Percentiles rank a stretch among this genome's conserved stretches.
phyloP scores from a whole-genome alignment of 2,797 vertebrate genomes.

The Pangasius krempfi region DNA sequence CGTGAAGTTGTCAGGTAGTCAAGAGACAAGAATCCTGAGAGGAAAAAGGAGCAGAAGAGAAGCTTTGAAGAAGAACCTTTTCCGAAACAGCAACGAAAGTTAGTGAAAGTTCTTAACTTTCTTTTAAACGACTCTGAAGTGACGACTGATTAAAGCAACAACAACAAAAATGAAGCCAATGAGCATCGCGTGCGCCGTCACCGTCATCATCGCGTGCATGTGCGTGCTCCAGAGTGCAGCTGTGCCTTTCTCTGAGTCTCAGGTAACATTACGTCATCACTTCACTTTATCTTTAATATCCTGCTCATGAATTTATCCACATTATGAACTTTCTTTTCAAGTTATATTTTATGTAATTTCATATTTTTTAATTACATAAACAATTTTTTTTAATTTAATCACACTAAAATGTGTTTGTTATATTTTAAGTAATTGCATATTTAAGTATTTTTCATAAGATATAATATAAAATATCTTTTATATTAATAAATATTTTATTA shows the following conservation, averaged over 20 bases:
- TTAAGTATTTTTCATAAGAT: background rate
- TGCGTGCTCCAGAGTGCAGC: constrained; percentile 68
- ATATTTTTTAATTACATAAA: background rate
- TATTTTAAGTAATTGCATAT: background rate
- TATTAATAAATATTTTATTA: background rate
- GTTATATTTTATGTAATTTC: background rate
- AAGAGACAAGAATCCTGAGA: background rate
- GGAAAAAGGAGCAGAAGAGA: no score
- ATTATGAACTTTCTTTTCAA: background rate
- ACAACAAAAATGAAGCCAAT: constrained; percentile 73
- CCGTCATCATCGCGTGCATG: constrained; percentile 72
- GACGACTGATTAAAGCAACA: background rate
- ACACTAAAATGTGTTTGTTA: background rate
- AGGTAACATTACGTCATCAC: constrained; percentile 63
- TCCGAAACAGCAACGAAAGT: background rate
- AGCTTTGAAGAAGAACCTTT: background rate
- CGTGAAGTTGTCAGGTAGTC: background rate
- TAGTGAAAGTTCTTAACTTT: background rate
- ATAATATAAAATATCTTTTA: background rate
- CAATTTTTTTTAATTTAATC: background rate
- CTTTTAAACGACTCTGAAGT: background rate
- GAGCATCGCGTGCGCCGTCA: constrained; percentile 74
- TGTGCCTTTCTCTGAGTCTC: constrained; percentile 63
- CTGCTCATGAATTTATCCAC: background rate
- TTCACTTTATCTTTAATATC: background rate